Evolutionary conservation across 2,797 vertebrate genomes (phyloP), one percentile per base, ranked within the genome.

Genomic region (Sebastes glaucus): DNA sequence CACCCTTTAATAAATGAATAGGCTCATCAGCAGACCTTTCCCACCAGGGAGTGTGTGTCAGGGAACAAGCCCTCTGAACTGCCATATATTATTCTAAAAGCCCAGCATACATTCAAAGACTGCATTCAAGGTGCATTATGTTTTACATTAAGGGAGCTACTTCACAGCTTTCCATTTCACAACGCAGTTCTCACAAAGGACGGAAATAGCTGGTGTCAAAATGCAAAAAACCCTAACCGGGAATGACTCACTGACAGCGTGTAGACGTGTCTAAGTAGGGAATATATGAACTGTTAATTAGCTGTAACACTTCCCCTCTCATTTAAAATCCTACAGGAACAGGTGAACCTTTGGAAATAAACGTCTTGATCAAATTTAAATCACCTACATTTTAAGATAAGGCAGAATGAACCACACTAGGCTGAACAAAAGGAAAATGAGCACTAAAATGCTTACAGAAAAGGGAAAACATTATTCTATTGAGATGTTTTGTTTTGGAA

Each of bases 1-100:
- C 85, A 88, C 87, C 77, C 83, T 90, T 91, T 90, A 91, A 94
- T 92, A 93, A 91, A 93, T 92, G 67, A 89, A 92, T 69, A 86
- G 86, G 80, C 67, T 91, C 86, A 89, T 94, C 89, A 88, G 75
- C 25, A 85, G 86, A 89, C 86, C 87, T 92, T 91, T 92, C 70
- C 77, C 10, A 1, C 46, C 63, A 59, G 53, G 46, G 83, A 7
- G 22, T 61, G 56, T 82, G 80, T 76, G 69, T 78, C 23, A 60
- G 55, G 53, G 69, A 57, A 74, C 23, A 72, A 77, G 83, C 66
- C 49, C 65, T 77, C 28, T 82, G 66, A 85, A 77, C 71, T 77
- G 67, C 52, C 16, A 62, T 71, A 55, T 35, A 84, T 84, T 79
- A 83, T 78, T 83, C 32, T 68, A 74, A 85, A 86, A 66, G 74